Evolutionary conservation across 2,888 invertebrate species (phyloP).

Genomic region (Tryphoninae sp.): DNA sequence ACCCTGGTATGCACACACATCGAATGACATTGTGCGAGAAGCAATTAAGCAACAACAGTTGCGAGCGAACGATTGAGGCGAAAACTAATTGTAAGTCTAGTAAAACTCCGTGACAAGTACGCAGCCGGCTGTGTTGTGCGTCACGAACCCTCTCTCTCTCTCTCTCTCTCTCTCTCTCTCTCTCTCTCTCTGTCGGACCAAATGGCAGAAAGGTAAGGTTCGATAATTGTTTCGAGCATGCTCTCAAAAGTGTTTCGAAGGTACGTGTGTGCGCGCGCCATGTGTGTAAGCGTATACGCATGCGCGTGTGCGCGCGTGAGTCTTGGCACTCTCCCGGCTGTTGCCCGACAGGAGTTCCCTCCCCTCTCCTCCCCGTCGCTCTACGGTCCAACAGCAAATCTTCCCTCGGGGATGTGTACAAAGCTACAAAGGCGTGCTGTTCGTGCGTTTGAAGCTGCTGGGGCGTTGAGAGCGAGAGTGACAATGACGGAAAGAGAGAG

Average conservation of each 20-base stretch:
- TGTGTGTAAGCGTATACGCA: no score
- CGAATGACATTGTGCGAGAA: slow-evolving; percentile 51
- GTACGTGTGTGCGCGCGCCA: no score
- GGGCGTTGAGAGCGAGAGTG: no score
- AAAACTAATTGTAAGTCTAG: slow-evolving; percentile 62
- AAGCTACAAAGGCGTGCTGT: no score
- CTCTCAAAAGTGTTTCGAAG: slow-evolving; percentile 16
- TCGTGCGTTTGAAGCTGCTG: no score
- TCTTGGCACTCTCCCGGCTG: no score
- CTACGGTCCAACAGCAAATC: no score
- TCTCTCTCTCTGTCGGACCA: slow-evolving; percentile 11
- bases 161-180: slow-evolving; percentile 1
- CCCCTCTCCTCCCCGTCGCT: no score
- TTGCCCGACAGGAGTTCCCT: no score
- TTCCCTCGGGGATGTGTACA: no score
- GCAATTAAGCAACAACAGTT: slow-evolving; percentile 60
- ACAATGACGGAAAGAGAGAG: background rate
- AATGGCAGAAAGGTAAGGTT: slow-evolving; percentile 45
- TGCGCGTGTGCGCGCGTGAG: no score
- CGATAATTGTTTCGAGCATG: slow-evolving; percentile 51
- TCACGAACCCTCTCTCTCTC: background rate
- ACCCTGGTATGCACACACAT: slow-evolving; percentile 4
- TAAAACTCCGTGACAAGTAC: slow-evolving; percentile 20
- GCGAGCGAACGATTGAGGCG: slow-evolving; percentile 58
- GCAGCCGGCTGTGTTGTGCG: background rate